Percentiles rank a stretch among this genome's conserved stretches.
Evolutionary conservation across 2,113 vertebrate genomes (phyloP).

Genomic region (Brevimyrus niger): DNA sequence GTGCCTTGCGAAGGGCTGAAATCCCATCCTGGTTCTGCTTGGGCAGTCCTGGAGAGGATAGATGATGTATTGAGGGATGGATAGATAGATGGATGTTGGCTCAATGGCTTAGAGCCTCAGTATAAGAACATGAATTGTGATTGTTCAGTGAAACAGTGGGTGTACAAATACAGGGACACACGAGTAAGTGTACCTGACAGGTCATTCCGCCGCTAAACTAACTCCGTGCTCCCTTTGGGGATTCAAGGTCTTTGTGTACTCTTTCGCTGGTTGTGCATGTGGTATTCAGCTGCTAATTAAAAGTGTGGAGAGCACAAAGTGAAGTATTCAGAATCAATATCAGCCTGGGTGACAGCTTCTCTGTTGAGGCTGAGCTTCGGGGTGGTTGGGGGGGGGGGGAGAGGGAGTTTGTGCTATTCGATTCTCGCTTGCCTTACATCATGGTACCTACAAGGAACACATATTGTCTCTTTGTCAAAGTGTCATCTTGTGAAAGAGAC

Average conservation of each 20-base stretch:
- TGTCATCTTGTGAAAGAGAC: constrained; percentile 14
- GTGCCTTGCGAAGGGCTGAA: not conserved
- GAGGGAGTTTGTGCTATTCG: constrained; percentile 37
- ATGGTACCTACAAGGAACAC: constrained; percentile 37
- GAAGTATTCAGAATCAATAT: constrained; percentile 43
- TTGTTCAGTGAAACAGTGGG: not conserved
- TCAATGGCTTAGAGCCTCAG: not conserved
- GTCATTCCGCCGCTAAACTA: not conserved
- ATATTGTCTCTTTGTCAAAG: constrained; percentile 21
- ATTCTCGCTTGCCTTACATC: constrained; percentile 46
- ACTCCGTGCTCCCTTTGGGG: constrained; percentile 6
- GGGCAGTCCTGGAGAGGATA: not conserved
- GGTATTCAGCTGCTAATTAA: constrained; percentile 50
- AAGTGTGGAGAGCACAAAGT: constrained; percentile 33
- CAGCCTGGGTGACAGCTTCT: constrained; percentile 28
- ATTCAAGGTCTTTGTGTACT: constrained; percentile 19
- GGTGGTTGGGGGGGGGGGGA: not conserved
- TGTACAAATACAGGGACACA: not conserved
- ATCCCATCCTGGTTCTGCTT: not conserved
- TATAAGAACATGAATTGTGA: not conserved
- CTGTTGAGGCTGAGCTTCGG: not conserved
- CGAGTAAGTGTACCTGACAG: not conserved
- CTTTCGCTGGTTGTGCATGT: constrained; percentile 20
- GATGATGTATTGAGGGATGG: not conserved
- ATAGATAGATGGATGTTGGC: not conserved